phyloP scores from a whole-genome alignment of 1,140 invertebrate species.

The Drosophila pandora region DNA sequence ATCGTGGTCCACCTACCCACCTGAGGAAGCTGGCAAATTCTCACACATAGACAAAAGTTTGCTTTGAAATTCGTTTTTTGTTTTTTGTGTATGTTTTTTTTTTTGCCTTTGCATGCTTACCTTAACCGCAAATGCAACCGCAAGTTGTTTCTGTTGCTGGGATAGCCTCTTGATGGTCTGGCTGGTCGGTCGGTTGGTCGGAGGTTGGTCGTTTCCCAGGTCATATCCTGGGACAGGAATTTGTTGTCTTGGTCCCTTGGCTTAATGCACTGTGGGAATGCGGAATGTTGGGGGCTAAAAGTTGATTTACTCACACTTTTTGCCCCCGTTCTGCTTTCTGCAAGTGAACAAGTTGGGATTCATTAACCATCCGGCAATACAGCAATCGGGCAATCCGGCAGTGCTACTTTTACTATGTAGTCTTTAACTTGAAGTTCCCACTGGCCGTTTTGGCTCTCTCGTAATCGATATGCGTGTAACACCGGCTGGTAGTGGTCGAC shows the following conservation, averaged over 20 bases:
- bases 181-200: neutral
- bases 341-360: constrained; percentile 41
- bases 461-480: constrained; percentile 78
- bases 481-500: constrained; percentile 31
- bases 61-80: neutral
- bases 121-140: constrained; percentile 72
- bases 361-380: constrained; percentile 45
- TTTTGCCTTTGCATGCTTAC: constrained; percentile 13
- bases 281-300: constrained; percentile 41
- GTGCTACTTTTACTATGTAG: constrained; percentile 34
- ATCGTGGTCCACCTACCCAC: constrained; percentile 2
- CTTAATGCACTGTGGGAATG: constrained; percentile 72
- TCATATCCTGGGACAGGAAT: constrained; percentile 56
- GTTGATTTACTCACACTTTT: constrained; percentile 69
- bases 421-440: constrained; percentile 11
- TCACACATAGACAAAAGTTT: constrained; percentile 44
- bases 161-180: neutral
- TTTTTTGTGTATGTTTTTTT: constrained; percentile 6
- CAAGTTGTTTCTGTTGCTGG: constrained; percentile 21
- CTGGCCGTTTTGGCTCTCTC: neutral
- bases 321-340: constrained; percentile 6
- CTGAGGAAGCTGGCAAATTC: constrained; percentile 37
- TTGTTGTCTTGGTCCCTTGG: constrained; percentile 11
- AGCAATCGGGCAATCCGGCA: constrained; percentile 17
- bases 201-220: constrained; percentile 30